Evolutionary conservation across 2,888 invertebrate genomes (phyloP).

Genomic region (Chrysolina oricalcia): DNA sequence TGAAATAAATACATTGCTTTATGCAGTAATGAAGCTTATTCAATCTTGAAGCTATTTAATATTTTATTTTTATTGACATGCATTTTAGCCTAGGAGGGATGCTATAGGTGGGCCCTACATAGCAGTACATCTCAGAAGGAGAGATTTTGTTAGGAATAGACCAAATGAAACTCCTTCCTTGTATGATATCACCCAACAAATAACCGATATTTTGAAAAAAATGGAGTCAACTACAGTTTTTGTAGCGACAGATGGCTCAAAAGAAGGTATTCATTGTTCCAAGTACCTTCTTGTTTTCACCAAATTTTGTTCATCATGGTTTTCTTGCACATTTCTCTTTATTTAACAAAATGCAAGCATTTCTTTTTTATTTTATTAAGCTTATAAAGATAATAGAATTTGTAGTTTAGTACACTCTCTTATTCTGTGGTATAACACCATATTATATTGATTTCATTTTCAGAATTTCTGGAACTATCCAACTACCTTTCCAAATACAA

Average conservation of each 20-base stretch:
- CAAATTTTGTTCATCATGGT: too few species aligned
- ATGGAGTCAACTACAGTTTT: conserved; percentile 79
- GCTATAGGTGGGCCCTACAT: conserved; percentile 83
- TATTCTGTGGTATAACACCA: too few species aligned
- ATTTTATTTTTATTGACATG: not conserved
- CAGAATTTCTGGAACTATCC: conserved; percentile 73
- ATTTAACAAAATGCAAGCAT: too few species aligned
- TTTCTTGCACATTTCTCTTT: too few species aligned
- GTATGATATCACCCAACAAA: conserved; percentile 84
- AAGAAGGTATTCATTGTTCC: conserved; percentile 68
- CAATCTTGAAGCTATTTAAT: too few species aligned
- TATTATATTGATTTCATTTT: conserved; percentile 37
- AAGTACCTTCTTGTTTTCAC: not conserved
- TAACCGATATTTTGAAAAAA: conserved; percentile 76
- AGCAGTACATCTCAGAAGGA: conserved; percentile 89
- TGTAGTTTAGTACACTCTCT: too few species aligned
- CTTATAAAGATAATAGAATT: too few species aligned
- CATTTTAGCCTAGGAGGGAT: conserved; percentile 71
- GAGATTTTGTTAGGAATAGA: conserved; percentile 88
- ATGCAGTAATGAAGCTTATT: not conserved
- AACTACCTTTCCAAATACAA: conserved; percentile 68
- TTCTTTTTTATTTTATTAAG: too few species aligned
- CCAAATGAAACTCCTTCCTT: conserved; percentile 85
- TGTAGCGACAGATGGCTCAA: conserved; percentile 88
- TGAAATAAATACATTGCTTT: not conserved